Evolutionary conservation across 2,113 vertebrate species (phyloP).

Genomic region (Zonotrichia leucophrys): DNA sequence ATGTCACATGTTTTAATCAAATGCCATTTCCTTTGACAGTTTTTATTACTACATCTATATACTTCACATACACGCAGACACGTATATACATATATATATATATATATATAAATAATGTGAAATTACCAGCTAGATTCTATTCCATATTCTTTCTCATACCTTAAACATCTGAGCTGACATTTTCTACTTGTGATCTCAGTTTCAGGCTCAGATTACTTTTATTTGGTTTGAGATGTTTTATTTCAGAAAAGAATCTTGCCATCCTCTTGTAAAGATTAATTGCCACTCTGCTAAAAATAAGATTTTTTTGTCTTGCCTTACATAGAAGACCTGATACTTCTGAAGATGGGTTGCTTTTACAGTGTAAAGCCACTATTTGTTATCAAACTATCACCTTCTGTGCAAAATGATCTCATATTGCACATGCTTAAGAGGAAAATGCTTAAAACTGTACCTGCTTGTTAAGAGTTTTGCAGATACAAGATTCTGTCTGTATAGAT

Average conservation of each 20-base stretch:
- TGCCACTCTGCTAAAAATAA: background rate
- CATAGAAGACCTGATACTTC: background rate
- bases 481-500: background rate
- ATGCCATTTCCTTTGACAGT: background rate
- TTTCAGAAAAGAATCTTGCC: background rate
- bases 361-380: background rate
- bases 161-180: background rate
- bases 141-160: background rate
- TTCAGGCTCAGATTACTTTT: background rate
- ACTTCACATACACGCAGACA: background rate
- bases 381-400: background rate
- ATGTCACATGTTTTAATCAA: background rate
- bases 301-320: background rate
- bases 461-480: background rate
- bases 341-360: background rate
- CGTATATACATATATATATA: accelerated
- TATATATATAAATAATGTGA: background rate
- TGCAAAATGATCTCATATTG: background rate
- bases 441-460: background rate
- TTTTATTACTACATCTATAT: background rate
- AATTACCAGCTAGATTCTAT: background rate
- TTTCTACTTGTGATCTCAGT: background rate
- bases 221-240: background rate
- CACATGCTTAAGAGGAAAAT: background rate
- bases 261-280: background rate